Evolutionary conservation across 2,888 invertebrate genomes (phyloP), one percentile per base, ranked within the genome.

Genomic region (Apamea anceps): DNA sequence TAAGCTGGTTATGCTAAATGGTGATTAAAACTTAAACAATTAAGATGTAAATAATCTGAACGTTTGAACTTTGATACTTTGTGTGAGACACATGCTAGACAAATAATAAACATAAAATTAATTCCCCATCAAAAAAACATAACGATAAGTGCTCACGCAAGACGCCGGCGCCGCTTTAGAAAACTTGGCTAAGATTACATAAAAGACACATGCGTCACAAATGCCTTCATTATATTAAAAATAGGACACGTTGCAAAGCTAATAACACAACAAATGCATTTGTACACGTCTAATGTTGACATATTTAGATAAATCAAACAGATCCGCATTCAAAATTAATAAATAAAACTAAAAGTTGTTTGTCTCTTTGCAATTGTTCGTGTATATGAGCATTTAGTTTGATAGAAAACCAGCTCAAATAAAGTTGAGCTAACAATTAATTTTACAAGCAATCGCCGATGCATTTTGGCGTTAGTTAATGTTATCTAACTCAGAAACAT

Each of bases 281-380:
- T 75, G 71, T 84, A 74, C 7, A 71, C 51, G 67, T 80, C 77
- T 25, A 62, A 70, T 42, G 25, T 68, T 28, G 57, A 54, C 60
- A 70, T n/a, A 8, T 12, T 48, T 37, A 71, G 18, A 87, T 87
- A 75, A 80, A 80, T 85, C 70, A 77, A 0, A 79, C 25, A 25
- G 25, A 75, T 42, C 21, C 10, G 21, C 21, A 2, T 72, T 60
- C 25, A 67, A 42, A 21, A 65, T 48, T 5, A 71, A 66, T n/a
- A 66, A 67, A 42, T 66, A 66, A 18, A 21, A 45, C 1, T 76
- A 12, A 37, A 21, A 42, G 18, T n/a, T 21, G 48, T 8, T 15
- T 32, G 10, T 57, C 15, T 32, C 4, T 54, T 51, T 37, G n/a
- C 15, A 18, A 51, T 10, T 25, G 25, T 76, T 65, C 2, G 25